Evolutionary conservation across 2,888 invertebrate genomes (phyloP).

Genomic region (Cactoblastis cactorum): DNA sequence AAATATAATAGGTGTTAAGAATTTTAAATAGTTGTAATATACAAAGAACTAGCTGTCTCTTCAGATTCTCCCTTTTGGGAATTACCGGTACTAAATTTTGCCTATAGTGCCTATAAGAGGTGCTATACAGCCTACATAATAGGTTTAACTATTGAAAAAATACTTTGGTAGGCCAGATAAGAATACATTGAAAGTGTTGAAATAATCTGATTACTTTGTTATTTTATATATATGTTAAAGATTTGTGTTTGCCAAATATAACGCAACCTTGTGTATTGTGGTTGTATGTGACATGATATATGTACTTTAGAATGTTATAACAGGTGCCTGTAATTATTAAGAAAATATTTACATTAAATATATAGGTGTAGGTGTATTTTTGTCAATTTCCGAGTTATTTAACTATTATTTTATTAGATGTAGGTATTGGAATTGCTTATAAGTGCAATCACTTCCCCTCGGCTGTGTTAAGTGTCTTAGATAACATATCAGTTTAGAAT

Average conservation of each 20-base stretch:
- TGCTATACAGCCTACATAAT: too few species aligned
- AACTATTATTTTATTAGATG: conserved; percentile 31
- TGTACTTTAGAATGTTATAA: conserved; percentile 20
- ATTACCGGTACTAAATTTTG: too few species aligned
- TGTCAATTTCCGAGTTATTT: conserved; percentile 40
- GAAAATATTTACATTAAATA: conserved; percentile 30
- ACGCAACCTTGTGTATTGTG: neutral
- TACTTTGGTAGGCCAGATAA: too few species aligned
- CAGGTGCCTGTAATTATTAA: conserved; percentile 42
- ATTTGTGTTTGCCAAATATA: conserved; percentile 7
- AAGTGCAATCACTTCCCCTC: conserved; percentile 32
- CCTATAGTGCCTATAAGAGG: too few species aligned
- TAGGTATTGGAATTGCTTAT: conserved; percentile 29
- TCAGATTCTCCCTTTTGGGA: too few species aligned
- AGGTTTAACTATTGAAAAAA: too few species aligned
- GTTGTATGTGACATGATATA: neutral
- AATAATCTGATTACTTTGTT: too few species aligned
- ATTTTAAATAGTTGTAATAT: too few species aligned
- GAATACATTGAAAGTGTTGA: too few species aligned
- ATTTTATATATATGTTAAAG: neutral
- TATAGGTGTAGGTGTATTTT: conserved; percentile 49
- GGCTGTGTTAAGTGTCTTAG: conserved; percentile 36
- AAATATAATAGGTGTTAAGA: neutral
- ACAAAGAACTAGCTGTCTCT: too few species aligned
- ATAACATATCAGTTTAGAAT: conserved; percentile 19